phyloP scores from a whole-genome alignment of 2,888 invertebrate species.

The Drosophila prostipennis region DNA sequence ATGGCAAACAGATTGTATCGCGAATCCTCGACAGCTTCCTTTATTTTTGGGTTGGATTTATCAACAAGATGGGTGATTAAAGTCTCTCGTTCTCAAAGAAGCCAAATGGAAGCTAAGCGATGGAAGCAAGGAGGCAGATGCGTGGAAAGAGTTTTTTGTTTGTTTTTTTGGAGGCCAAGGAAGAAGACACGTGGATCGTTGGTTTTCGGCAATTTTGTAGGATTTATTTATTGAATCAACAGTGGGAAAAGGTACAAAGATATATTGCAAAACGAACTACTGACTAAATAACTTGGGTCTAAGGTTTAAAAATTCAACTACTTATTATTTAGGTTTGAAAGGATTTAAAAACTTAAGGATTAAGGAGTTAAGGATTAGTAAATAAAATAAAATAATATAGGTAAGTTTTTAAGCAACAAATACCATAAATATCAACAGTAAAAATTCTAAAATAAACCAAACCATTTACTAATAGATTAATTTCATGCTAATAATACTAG shows the following conservation, averaged over 20 bases:
- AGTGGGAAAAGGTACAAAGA: slow-evolving; percentile 54
- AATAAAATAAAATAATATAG: background rate
- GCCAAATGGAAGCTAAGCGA: slow-evolving; percentile 38
- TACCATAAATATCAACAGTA: slow-evolving; percentile 6
- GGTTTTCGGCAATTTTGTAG: slow-evolving; percentile 42
- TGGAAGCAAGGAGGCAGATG: slow-evolving; percentile 18
- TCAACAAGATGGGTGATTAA: slow-evolving; percentile 50
- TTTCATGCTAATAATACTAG: slow-evolving; percentile 10
- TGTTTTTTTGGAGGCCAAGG: slow-evolving; percentile 19
- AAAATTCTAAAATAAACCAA: background rate
- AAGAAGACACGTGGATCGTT: slow-evolving; percentile 65
- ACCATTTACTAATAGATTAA: background rate
- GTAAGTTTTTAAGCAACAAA: background rate
- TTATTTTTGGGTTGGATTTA: slow-evolving; percentile 32
- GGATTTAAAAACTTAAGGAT: slow-evolving; percentile 13
- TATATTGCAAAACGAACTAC: slow-evolving; percentile 59
- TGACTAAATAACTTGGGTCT: slow-evolving; percentile 50
- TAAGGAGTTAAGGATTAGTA: slow-evolving; percentile 1
- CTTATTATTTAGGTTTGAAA: background rate
- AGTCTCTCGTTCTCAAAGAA: slow-evolving; percentile 23
- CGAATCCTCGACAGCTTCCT: slow-evolving; percentile 83
- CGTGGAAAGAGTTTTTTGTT: slow-evolving; percentile 13
- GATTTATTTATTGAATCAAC: slow-evolving; percentile 59
- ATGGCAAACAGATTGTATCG: slow-evolving; percentile 84
- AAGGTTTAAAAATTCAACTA: background rate